Evolutionary conservation across 2,888 invertebrate genomes (phyloP), one percentile per base, ranked within the genome.

Genomic region (Microchrysa polita): DNA sequence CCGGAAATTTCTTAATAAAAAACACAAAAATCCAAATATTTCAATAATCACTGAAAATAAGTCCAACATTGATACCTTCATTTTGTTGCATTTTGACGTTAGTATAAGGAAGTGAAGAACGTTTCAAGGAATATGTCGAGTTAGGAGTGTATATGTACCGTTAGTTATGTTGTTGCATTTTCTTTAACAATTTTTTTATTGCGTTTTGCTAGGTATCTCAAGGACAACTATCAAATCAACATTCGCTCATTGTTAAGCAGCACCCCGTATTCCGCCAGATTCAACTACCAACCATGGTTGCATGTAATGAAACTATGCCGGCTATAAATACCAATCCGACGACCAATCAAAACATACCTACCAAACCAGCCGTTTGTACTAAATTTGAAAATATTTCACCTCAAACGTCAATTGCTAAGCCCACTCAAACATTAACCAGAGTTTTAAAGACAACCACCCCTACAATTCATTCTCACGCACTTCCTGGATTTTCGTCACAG

Each of bases 391-490:
- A 74, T 12, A 59, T 77, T 12, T 73, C 75, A 16, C 74, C 76
- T 1, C 78, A 78, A 42, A 73, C 74, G 52, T 69, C 72, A 44
- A 59, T 75, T 40, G 53, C 65, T 4, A 72, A 76, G 20, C 76
- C 76, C 72, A 48, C 76, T 1, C 79, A 79, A 73, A 78, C 77
- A 18, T 77, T 79, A 23, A 78, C 80, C 2, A 78, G 80, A 5
- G 76, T 80, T 9, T 75, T 80, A 14, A 80, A 80, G 59, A 76
- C 79, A 0, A 74, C 63, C 5, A 40, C 63, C 7, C 67, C 75
- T 18, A 74, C 75, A 18, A 69, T 75, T 27, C 74, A 74, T 22
- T 59, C 77, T 0, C 67, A 74, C 53, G 48, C 72, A 7, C 14
- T 73, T 67, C 53, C 74, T 9, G 77, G 77, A 7, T 60, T 77